Base-by-base conservation (phyloP, 35 echinoderm and acorn worm genomes). In the Lytechinus variegatus region DNA sequence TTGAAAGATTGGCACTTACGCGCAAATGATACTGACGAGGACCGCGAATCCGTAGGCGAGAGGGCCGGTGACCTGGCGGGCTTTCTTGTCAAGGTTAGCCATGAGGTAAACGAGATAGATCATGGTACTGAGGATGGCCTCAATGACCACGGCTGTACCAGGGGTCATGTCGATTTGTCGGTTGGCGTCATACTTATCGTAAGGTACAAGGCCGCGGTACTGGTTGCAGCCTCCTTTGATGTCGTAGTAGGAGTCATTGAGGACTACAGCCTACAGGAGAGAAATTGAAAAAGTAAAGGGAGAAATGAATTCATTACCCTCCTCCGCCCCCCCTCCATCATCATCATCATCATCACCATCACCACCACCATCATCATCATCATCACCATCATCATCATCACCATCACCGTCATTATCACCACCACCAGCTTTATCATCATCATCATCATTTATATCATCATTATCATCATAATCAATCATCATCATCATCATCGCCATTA, bases 21-120 rank as follows among this genome's bases (percentile, higher is more conserved):
- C 97, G 52, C 97, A 87, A 11, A 99, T 86, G 61, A 99, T 97
- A 27, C 90, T 89, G 61, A 97, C 98, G 87, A 96, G 60, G 71
- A 99, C 92, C 54, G 98, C 96, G 86, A 99, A 99, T 11, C 98
- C 98, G 29, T 99, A 99, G 55, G 98, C 96, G 79, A 99, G 91
- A 6, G 98, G 98, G 27, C 98, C 98, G 86, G 97, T 96, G 6
- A 53, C n/a, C 27, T 97, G 92, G 55, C 93, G 95, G 95, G 93
- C 95, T 93, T 97, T 96, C 51, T 94, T 87, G 14, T 99, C 98
- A 52, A 99, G 60, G 55, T 97, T 99, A 7, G 98, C 61, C 72
- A 97, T 96, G 51, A 99, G 94, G 91, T 99, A 99, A 28, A 96
- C 96, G 88, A 97, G 95, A 90, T 92, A 99, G 93, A 99, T 97